A percentile compares a stretch with the other conserved stretches of the same genome.
These are phyloP conservation scores for Brachionus paranguensis DNA, from an alignment of 1,140 invertebrate species.

Conservation along the genomic window DNA sequence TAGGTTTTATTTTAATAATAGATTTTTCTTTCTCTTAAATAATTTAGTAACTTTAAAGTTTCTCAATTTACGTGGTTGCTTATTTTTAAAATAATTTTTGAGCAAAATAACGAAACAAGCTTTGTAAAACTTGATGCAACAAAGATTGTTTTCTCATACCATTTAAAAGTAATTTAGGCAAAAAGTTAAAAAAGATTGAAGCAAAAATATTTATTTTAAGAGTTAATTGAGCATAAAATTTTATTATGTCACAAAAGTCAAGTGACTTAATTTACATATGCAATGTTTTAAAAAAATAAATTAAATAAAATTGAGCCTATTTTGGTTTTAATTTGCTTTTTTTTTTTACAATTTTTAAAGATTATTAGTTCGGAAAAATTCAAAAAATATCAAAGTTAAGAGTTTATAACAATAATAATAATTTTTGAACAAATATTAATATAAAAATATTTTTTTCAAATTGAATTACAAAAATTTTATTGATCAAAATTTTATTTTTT, in stretches of 20 bases:
- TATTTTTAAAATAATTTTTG: background rate
- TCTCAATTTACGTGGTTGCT: background rate
- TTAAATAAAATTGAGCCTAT: too few species aligned
- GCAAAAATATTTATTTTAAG: background rate
- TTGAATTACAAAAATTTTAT: too few species aligned
- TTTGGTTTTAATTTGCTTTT: too few species aligned
- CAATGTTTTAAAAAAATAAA: too few species aligned
- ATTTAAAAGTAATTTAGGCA: background rate
- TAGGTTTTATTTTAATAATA: background rate
- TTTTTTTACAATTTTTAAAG: too few species aligned
- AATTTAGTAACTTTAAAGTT: background rate
- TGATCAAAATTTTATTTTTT: too few species aligned
- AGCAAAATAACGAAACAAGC: background rate
- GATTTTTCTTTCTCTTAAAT: background rate
- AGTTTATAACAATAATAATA: too few species aligned
- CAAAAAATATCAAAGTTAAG: too few species aligned
- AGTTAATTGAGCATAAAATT: background rate
- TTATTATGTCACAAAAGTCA: background rate
- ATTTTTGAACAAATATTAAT: too few species aligned
- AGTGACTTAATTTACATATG: background rate
- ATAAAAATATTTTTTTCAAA: too few species aligned
- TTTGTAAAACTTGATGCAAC: background rate
- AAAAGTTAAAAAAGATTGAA: background rate
- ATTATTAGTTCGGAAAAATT: too few species aligned
- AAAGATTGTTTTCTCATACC: background rate